Evolutionary conservation across 2,888 invertebrate genomes (phyloP).

Genomic region (Scaptomyza reducta): DNA sequence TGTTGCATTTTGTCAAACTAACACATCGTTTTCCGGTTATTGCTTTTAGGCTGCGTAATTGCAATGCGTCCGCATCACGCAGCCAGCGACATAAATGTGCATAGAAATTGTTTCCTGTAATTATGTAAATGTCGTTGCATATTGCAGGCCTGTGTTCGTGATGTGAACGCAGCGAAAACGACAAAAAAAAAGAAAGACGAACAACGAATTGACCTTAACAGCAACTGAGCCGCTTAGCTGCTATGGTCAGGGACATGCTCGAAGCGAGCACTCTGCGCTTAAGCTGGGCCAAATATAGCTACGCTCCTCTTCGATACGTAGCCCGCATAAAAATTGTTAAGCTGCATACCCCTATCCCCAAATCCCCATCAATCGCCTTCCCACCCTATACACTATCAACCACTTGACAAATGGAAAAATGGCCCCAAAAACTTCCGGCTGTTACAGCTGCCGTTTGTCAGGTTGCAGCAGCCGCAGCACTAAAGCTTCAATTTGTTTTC

Average conservation of each 20-base stretch:
- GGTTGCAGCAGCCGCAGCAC: constrained; percentile 28
- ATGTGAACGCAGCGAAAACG: constrained; percentile 3
- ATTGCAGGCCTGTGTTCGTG: constrained; percentile 22
- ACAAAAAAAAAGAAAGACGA: constrained; percentile 11
- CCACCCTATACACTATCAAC: constrained; percentile 18
- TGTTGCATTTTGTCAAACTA: constrained; percentile 72
- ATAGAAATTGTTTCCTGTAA: constrained; percentile 75
- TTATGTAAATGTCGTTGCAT: constrained; percentile 64
- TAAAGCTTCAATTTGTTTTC: constrained; percentile 72
- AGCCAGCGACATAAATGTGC: constrained; percentile 54
- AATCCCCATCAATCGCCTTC: neutral
- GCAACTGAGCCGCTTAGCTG: constrained; percentile 76
- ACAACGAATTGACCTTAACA: constrained; percentile 68
- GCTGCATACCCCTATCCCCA: constrained; percentile 20
- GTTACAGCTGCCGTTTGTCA: constrained; percentile 75
- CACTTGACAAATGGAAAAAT: constrained; percentile 73
- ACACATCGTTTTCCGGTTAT: constrained; percentile 70
- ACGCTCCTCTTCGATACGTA: constrained; percentile 7
- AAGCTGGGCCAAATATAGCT: constrained; percentile 3
- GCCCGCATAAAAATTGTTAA: constrained; percentile 62
- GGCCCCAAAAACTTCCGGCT: constrained; percentile 67
- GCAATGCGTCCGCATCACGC: constrained; percentile 53
- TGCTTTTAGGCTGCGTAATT: constrained; percentile 18
- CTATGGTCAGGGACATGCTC: constrained; percentile 12
- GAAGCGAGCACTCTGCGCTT: constrained; percentile 15